A percentile compares a stretch with the other conserved stretches of the same genome.
These are phyloP conservation scores for Leptarthrus brevirostris DNA, from an alignment of 2,888 invertebrate species.

Conservation along the genomic window DNA sequence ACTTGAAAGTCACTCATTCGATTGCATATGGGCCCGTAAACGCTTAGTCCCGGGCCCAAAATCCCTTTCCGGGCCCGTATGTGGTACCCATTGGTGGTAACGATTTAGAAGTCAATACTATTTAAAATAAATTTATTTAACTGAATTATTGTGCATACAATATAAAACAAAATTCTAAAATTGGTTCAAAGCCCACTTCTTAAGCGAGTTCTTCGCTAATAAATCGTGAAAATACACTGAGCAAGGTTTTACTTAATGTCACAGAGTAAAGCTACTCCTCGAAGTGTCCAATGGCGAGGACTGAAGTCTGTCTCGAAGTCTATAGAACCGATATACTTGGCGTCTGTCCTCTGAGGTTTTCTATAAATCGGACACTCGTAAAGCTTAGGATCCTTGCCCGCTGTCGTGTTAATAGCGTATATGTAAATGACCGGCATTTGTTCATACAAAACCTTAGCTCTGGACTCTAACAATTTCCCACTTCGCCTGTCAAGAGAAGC, in stretches of 20 bases:
- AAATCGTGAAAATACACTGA: too few relatives aligned
- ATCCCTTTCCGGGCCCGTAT: too few relatives aligned
- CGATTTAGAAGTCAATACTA: too few relatives aligned
- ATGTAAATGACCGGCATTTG: slow-evolving; percentile 97
- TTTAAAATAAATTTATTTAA: too few relatives aligned
- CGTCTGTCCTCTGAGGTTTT: slow-evolving; percentile 93
- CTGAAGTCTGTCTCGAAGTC: slow-evolving; percentile 94
- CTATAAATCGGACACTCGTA: slow-evolving; percentile 98
- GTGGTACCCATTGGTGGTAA: too few relatives aligned
- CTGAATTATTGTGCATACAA: too few relatives aligned
- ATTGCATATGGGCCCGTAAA: too few relatives aligned
- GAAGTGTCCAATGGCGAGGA: slow-evolving; percentile 93
- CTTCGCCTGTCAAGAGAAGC: slow-evolving; percentile 89
- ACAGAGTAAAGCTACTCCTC: slow-evolving; percentile 95
- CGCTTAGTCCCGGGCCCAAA: too few relatives aligned
- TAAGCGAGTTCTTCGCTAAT: too few relatives aligned
- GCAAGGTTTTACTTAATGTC: slow-evolving; percentile 94
- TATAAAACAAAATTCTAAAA: too few relatives aligned
- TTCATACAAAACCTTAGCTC: slow-evolving; percentile 92
- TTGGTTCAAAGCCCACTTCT: too few relatives aligned
- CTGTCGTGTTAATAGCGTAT: slow-evolving; percentile 93
- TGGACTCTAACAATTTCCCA: slow-evolving; percentile 91
- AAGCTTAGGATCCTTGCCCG: slow-evolving; percentile 88
- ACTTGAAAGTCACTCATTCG: too few relatives aligned
- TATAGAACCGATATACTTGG: slow-evolving; percentile 94